These are phyloP conservation scores for Pentalonia nigronervosa DNA, from an alignment of 1,140 invertebrate genomes.

Conservation along the genomic window DNA sequence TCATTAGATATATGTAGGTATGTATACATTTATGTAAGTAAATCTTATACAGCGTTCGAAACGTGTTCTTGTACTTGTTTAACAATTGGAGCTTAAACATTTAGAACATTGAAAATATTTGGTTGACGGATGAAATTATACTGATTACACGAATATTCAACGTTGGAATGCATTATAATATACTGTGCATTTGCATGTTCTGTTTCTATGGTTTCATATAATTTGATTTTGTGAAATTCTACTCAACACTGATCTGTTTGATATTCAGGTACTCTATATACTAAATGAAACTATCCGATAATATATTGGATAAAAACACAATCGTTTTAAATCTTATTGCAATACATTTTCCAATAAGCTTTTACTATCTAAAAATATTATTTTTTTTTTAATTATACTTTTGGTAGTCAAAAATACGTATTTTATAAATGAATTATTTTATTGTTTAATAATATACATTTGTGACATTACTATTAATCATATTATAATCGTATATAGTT, in stretches of 20 bases:
- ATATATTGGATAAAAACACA: background rate
- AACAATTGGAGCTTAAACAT: background rate
- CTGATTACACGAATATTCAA: conserved; percentile 38
- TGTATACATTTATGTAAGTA: background rate
- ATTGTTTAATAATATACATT: background rate
- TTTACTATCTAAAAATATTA: background rate
- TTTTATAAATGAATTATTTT: background rate
- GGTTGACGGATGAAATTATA: background rate
- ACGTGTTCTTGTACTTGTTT: background rate
- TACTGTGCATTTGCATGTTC: background rate
- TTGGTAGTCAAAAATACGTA: background rate
- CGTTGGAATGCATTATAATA: background rate
- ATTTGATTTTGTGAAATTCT: conserved; percentile 32
- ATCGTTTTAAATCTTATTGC: background rate
- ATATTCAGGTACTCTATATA: background rate
- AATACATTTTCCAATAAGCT: background rate
- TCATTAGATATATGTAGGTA: background rate
- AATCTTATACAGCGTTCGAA: background rate
- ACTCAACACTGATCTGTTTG: background rate
- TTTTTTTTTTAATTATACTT: background rate
- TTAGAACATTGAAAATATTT: conserved; percentile 9
- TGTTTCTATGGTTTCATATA: background rate
- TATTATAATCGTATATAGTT: background rate
- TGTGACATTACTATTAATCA: too few species aligned
- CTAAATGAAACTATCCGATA: background rate